Evolutionary conservation across 2,797 vertebrate genomes (phyloP).

Genomic region (Sarcoramphus papa): DNA sequence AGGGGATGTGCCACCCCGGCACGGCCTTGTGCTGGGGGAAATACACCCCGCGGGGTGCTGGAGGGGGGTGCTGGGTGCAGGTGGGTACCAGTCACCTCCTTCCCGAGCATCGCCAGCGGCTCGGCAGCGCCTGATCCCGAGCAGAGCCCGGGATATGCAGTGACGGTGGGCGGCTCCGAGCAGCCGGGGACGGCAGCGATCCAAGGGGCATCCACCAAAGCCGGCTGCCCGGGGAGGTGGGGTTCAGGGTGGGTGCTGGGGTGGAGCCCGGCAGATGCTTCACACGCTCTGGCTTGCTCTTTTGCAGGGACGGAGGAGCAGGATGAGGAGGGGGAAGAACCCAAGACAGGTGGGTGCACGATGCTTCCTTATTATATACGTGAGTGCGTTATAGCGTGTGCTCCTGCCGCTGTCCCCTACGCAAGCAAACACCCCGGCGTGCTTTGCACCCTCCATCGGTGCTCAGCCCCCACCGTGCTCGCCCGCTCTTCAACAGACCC

Average conservation of each 20-base stretch:
- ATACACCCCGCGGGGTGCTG: fast-evolving
- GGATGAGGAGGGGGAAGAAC: conserved; percentile 84
- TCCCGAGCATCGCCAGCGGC: neutral
- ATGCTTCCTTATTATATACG: neutral
- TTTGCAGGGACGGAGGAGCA: conserved; percentile 85
- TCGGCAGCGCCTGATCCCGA: fast-evolving
- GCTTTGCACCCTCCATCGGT: neutral
- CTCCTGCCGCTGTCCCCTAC: fast-evolving
- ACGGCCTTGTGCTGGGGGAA: neutral
- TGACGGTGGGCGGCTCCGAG: fast-evolving
- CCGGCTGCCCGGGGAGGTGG: fast-evolving
- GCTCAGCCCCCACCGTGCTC: fast-evolving
- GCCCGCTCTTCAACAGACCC: fast-evolving
- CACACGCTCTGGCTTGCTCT: neutral
- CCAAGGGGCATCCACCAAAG: neutral
- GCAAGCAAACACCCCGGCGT: fast-evolving
- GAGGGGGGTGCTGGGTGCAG: neutral
- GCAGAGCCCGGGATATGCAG: fast-evolving
- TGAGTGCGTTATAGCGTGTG: fast-evolving
- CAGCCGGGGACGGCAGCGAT: fast-evolving
- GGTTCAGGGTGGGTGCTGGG: neutral
- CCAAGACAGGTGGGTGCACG: conserved; percentile 84
- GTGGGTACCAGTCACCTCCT: neutral
- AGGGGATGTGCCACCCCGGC: neutral
- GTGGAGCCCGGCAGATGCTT: neutral